phyloP scores from a whole-genome alignment of 2,113 vertebrate genomes.

The Cyprinodon brontotheroides region DNA sequence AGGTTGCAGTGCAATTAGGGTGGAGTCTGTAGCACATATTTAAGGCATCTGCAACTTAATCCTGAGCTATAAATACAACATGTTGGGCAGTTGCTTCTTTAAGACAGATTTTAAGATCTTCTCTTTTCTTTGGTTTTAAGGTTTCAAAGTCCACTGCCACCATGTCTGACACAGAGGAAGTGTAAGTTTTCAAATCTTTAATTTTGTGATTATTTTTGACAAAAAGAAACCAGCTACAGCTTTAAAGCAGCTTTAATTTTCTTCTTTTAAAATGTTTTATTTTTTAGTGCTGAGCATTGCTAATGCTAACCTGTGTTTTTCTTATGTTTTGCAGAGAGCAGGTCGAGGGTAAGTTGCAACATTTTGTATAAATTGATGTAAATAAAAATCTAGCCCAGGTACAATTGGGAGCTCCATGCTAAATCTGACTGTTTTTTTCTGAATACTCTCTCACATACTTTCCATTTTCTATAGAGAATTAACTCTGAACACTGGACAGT shows the following conservation, averaged over 20 bases:
- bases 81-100: not conserved
- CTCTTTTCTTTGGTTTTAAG: constrained; percentile 66
- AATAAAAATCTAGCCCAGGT: constrained; percentile 18
- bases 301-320: constrained; percentile 25
- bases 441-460: constrained; percentile 45
- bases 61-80: constrained; percentile 67
- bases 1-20: constrained; percentile 33
- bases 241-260: not conserved
- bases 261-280: not conserved
- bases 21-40: constrained; percentile 41
- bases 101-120: constrained; percentile 24
- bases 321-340: constrained; percentile 83
- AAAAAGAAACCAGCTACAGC: not conserved
- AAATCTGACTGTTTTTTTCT: constrained; percentile 18
- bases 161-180: constrained; percentile 95
- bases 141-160: constrained; percentile 78
- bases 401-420: constrained; percentile 53
- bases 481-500: constrained; percentile 42
- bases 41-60: constrained; percentile 66
- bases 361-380: not conserved
- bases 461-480: constrained; percentile 32
- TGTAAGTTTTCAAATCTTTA: constrained; percentile 82
- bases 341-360: constrained; percentile 87
- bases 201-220: not conserved
- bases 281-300: fast-evolving